Base-by-base conservation (phyloP, 1,140 invertebrate genomes). In the Teleopsis dalmanni region DNA sequence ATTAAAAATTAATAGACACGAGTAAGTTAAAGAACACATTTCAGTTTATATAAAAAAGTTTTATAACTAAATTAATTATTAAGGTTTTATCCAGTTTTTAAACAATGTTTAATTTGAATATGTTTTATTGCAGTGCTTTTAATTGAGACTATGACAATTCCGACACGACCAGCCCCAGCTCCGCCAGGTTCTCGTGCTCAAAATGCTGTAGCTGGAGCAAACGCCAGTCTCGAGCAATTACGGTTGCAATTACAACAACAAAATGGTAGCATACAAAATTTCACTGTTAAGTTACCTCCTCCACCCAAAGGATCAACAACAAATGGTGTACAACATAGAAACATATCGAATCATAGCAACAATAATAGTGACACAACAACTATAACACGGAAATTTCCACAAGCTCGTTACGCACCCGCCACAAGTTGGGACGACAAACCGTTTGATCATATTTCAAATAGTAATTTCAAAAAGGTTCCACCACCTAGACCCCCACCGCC, bases 121-220 rank as follows among this genome's bases (percentile, higher is more conserved):
- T n/a, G n/a, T n/a, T n/a, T n/a, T n/a, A n/a, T 35, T 21, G 13
- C 34, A 27, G 5, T 11, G n/a, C 5, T 25, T 44, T 22, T 18
- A 6, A 4, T 27, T 29, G 29, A 41, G 22, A 54, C 19, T 33
- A 70, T 72, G 58, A 72, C 70, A 35, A 62, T 72, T 46, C 70
- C 68, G 37, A 62, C 67, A 25, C 49, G 70, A 43, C 70, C 70
- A 41, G 70, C 70, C 19, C 70, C 70, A 3, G 66, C 70, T 4
- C 70, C 70, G 22, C 70, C 70, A 13, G 54, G 52, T 6, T 57
- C 62, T 19, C 52, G 57, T 26, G 57, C 53, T 14, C 60, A 63
- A 36, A 58, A 47, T 43, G 64, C 64, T 18, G 64, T 61, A 18
- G 64, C 57, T 22, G 61, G 59, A n/a, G 63, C 63, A 4, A 66